Evolutionary conservation across 1,140 invertebrate genomes (phyloP), one percentile per base, ranked within the genome.

Genomic region (Acromyrmex heyeri): DNA sequence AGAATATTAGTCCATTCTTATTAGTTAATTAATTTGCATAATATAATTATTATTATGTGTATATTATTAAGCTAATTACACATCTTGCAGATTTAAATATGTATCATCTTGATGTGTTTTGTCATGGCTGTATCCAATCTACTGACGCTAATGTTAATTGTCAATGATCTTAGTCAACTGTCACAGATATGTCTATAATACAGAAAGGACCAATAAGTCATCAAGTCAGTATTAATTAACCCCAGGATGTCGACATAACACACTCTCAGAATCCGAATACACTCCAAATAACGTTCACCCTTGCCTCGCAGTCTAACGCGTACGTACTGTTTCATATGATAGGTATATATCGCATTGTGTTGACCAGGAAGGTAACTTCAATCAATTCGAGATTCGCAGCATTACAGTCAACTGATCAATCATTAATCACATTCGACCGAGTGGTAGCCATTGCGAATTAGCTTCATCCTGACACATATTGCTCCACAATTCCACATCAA

Each of bases 401-500:
- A 61, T 73, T 73, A 83, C 69, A 83, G 38, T 75, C 69, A 83
- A 75, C 55, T 72, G 79, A 83, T 83, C 69, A 75, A 83, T 83
- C 69, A 83, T 83, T 83, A 83, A 73, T 75, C 79, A 83, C 55
- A 73, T 18, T 34, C 69, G 69, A 75, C 69, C n/a, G 67, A 83
- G n/a, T 83, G 79, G 69, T 24, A 61, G 38, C 79, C 55, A 73
- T 27, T 73, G 55, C 69, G 34, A 82, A 82, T 73, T 73, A 69
- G 55, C 69, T 83, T 83, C 69, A 50, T 83, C 18, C 69, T 61
- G 69, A 83, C 79, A 83, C 79, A 75, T 82, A 82, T 83, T 75
- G 38, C 55, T 30, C 18, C 12, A 24, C 65, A 70, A 81, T 70
- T 70, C 27, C 44, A 69, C 69, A 83, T 83, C 69, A 75, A 83